phyloP scores from a whole-genome alignment of 2,797 vertebrate species.

The Schizopygopsis malacanthus region DNA sequence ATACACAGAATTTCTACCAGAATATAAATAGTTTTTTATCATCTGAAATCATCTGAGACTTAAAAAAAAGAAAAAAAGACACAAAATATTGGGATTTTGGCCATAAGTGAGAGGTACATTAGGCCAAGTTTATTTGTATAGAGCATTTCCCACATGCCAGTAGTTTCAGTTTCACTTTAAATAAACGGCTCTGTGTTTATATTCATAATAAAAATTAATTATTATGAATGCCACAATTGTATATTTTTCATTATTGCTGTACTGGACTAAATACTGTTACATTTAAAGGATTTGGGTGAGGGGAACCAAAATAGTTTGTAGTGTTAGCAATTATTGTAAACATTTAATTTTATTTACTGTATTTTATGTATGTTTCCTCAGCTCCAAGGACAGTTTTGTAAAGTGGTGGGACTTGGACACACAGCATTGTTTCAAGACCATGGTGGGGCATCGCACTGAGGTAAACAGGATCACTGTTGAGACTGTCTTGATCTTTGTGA shows the following conservation, averaged over 20 bases:
- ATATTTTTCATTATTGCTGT: not conserved
- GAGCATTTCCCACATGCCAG: not conserved
- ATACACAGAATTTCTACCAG: not conserved
- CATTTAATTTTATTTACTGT: not conserved
- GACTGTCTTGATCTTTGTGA: not conserved
- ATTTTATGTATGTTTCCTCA: slow-evolving; percentile 60
- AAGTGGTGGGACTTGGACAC: slow-evolving; percentile 99
- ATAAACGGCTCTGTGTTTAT: not conserved
- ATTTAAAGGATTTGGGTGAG: not conserved
- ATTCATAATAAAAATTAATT: not conserved
- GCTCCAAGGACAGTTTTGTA: slow-evolving; percentile 93
- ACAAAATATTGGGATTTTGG: not conserved
- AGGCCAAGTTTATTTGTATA: not conserved
- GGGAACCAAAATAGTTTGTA: not conserved
- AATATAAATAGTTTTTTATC: not conserved
- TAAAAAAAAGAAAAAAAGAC: not conserved
- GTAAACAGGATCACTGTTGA: slow-evolving; percentile 69
- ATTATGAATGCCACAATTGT: not conserved
- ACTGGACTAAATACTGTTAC: not conserved
- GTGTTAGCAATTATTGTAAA: not conserved
- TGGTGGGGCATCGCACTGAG: slow-evolving; percentile 95
- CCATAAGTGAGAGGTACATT: too few relatives aligned
- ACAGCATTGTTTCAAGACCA: slow-evolving; percentile 97
- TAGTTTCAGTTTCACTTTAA: not conserved
- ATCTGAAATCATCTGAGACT: not conserved